phyloP scores from a whole-genome alignment of 2,113 vertebrate species.

The Eurypyga helias region DNA sequence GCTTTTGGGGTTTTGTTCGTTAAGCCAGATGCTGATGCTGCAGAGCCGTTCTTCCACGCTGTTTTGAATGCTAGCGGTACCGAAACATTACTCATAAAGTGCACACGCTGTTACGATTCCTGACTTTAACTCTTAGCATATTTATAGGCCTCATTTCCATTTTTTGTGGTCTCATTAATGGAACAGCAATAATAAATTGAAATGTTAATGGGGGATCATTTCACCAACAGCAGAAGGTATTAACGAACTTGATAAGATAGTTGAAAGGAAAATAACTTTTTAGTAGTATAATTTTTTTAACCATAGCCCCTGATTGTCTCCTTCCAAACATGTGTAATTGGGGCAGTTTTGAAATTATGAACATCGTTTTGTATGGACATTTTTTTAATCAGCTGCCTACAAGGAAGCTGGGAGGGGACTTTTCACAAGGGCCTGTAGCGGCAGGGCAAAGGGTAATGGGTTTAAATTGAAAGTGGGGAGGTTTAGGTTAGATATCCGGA shows the following conservation, averaged over 20 bases:
- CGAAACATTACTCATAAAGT: background rate
- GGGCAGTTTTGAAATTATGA: background rate
- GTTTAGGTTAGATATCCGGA: no score
- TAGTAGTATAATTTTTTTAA: slow-evolving; percentile 22
- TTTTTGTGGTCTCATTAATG: slow-evolving; percentile 70
- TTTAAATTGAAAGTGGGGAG: no score
- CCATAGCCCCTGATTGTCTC: background rate
- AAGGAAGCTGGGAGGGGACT: no score
- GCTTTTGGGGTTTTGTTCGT: background rate
- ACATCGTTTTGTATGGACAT: background rate
- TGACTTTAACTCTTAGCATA: slow-evolving; percentile 62
- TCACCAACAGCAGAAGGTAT: slow-evolving; percentile 59
- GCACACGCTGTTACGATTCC: background rate
- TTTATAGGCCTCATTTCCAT: slow-evolving; percentile 72
- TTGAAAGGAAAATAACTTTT: slow-evolving; percentile 59
- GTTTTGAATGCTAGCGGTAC: background rate
- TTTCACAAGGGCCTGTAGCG: no score
- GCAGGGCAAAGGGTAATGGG: no score
- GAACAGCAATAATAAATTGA: slow-evolving; percentile 66
- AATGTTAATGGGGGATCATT: slow-evolving; percentile 67
- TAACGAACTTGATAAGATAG: slow-evolving; percentile 49
- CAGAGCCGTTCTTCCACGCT: background rate
- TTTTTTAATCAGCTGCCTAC: background rate
- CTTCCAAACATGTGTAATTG: background rate
- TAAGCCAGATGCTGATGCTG: background rate